Conservation (phyloP, 2,113 vertebrate species). For the Urocitellus parryii region DNA sequence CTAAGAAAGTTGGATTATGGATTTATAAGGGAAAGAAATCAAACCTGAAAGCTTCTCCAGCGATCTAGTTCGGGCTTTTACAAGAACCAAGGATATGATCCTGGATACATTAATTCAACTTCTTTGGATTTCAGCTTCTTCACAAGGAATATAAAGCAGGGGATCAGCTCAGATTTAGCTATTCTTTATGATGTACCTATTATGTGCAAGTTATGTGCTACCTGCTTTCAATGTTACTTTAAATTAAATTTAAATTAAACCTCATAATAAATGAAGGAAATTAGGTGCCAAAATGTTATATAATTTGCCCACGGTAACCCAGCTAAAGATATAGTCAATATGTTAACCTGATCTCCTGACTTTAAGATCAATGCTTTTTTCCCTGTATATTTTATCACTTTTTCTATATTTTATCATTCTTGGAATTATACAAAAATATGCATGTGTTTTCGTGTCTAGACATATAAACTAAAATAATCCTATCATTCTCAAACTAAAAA, state of each 20-base stretch:
- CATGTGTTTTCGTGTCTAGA: not conserved
- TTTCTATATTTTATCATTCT: constrained; percentile 7
- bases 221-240: not conserved
- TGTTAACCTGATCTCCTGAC: not conserved
- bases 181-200: not conserved
- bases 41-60: not conserved
- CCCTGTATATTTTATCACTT: not conserved
- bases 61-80: not conserved
- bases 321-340: not conserved
- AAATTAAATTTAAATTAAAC: constrained; percentile 44
- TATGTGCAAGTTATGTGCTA: not conserved
- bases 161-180: not conserved
- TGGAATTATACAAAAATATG: not conserved
- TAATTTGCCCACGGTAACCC: not conserved
- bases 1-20: constrained; percentile 26
- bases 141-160: not conserved
- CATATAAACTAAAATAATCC: not conserved
- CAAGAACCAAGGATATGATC: not conserved
- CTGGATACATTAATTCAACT: not conserved
- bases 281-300: not conserved
- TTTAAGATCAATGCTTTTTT: not conserved
- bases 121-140: not conserved
- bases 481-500: not conserved
- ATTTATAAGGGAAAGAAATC: constrained; percentile 29
- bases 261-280: constrained; percentile 3